Conservation (phyloP, 2,888 invertebrate species). For the Eulithis testata region DNA sequence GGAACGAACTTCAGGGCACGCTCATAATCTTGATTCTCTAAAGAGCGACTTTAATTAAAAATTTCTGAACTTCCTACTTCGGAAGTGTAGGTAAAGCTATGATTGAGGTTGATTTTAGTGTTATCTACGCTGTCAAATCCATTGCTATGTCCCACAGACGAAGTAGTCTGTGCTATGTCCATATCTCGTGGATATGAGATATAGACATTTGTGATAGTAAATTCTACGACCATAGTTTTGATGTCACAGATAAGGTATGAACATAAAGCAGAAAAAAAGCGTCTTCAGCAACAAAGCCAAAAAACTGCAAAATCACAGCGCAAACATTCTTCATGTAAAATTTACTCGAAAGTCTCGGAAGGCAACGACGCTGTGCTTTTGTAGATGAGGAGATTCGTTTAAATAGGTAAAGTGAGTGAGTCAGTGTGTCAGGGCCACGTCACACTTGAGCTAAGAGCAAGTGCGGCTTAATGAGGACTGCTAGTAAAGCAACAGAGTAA, state of each 20-base stretch:
- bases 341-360: neutral
- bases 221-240: neutral
- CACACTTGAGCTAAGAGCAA: constrained; percentile 58
- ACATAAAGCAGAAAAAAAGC: too few species aligned
- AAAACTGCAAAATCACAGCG: neutral
- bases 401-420: constrained; percentile 40
- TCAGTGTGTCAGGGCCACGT: constrained; percentile 69
- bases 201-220: too few species aligned
- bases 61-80: constrained; percentile 26
- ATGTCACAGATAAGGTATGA: too few species aligned
- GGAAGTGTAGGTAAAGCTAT: constrained; percentile 2
- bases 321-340: neutral
- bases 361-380: neutral
- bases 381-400: constrained; percentile 7
- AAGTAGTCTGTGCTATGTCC: too few species aligned
- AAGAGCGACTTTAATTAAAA: constrained; percentile 45
- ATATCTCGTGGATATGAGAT: neutral
- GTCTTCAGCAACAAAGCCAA: neutral
- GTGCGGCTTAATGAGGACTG: constrained; percentile 62
- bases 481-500: constrained; percentile 38
- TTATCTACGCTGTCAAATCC: neutral
- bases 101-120: constrained; percentile 10
- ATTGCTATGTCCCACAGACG: too few species aligned
- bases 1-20: constrained; percentile 37
- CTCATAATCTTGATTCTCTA: constrained; percentile 46